Evolutionary conservation across 1,140 invertebrate genomes (phyloP), one percentile per base, ranked within the genome.

Genomic region (Zaprionus vittiger): DNA sequence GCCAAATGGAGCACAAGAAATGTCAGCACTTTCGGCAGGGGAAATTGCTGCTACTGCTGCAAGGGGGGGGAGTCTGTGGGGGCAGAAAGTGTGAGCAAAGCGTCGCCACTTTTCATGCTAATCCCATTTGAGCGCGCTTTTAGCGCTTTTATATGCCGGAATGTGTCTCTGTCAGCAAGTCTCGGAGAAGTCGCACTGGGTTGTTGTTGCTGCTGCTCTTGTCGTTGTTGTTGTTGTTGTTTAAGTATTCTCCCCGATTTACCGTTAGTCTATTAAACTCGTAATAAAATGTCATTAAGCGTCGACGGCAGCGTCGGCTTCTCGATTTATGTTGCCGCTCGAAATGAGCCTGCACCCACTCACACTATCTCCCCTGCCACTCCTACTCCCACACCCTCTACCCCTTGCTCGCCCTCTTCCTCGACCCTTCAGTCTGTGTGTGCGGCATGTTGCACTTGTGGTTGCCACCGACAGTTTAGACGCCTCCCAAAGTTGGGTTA

Each of bases 221-320:
- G 44, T 11, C 9, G 9, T 47, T 47, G 11, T 22, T 22, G 17
- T 5, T 49, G 17, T 20, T 52, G 4, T 52, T 52, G 47, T 5
- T 52, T 9, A 4, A 69, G 56, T 26, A 47, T 17, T 47, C n/a
- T 47, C 6, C 34, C 20, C 55, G 69, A 67, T 73, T 75, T 65
- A 57, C 66, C 55, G 44, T 70, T 34, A 73, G 68, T 56, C 37
- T 73, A 71, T 80, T 72, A 78, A 77, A 73, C 77, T 68, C 80
- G 81, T 89, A 80, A 87, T 87, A 89, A 87, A 87, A 81, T 79
- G 83, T 79, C 80, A 89, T 87, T 87, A 87, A 83, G 84, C 62
- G 72, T 78, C 66, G 67, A 24, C 17, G n/a, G 24, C 11, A 26
- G 57, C 41, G 76, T 69, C 72, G 82, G 61, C 77, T 65, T 66